Base-by-base conservation (phyloP, 2,113 vertebrate species). In the Parus major region DNA sequence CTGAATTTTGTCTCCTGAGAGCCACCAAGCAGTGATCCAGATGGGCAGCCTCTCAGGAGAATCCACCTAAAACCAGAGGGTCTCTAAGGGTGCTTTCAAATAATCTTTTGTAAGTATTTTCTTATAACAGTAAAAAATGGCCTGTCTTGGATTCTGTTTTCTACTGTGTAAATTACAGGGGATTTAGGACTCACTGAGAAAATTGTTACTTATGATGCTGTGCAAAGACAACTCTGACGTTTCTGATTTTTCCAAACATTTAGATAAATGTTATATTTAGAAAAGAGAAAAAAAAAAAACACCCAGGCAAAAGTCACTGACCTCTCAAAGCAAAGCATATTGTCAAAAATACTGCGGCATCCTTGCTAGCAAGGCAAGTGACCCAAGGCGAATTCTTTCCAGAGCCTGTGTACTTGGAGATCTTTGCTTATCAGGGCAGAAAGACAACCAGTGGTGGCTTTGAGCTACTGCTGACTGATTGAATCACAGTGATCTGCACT, bases 381-480 rank as follows among this genome's bases (percentile, higher is more conserved):
- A 97, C 96, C 96, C 91, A 95, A 92, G 96, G 94, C 71, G 0
- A 90, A 35, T 90, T 90, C 84, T 89, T 96, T 88, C 83, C 91
- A 60, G 76, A 94, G 92, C 77, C 77, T 68, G 16, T 94, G 81
- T 75, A 60, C 89, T 93, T 85, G 47, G 70, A 95, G 56, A 89
- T 96, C 79, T 91, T 91, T 97, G 96, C 94, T 97, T 97, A 97
- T 97, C 97, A 96, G 96, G 90, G 97, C 97, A 97, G 96, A 97
- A 97, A 83, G 82, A 96, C 89, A 96, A 96, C 97, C 83, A 95
- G 94, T 82, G 94, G 94, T 97, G 96, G 96, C 97, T 97, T 93
- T 97, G 92, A 97, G 97, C 96, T 96, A 97, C 95, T 85, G 91
- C 97, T 97, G 96, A 97, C 96, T 86, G 90, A 94, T 95, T 95